These are phyloP conservation scores for Grammomys surdaster DNA, from an alignment of 2,113 vertebrate species.

Conservation along the genomic window DNA sequence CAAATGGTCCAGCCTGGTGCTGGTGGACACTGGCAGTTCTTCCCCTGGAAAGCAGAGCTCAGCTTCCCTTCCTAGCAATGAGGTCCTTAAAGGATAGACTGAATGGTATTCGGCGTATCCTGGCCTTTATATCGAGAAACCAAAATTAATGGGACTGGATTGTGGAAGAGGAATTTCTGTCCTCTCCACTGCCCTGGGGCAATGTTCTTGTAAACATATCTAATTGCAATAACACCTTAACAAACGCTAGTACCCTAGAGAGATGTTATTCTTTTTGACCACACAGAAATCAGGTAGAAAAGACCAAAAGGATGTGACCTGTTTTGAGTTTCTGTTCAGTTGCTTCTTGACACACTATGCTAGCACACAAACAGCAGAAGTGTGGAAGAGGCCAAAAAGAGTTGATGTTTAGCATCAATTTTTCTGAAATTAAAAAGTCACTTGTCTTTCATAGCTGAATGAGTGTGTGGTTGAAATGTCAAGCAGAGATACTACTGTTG, in stretches of 20 bases:
- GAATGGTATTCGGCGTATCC: conserved; percentile 87
- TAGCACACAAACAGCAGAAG: conserved; percentile 82
- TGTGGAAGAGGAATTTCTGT: conserved; percentile 63
- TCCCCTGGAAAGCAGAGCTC: conserved; percentile 90
- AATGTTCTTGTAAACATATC: conserved; percentile 81
- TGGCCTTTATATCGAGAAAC: conserved; percentile 88
- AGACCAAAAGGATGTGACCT: conserved; percentile 83
- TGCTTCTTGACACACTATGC: conserved; percentile 82
- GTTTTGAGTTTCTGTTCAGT: conserved; percentile 81
- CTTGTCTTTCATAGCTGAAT: conserved; percentile 82
- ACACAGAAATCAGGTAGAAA: conserved; percentile 73
- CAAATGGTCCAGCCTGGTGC: conserved; percentile 90
- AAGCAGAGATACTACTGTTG: conserved; percentile 82
- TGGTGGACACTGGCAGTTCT: conserved; percentile 92
- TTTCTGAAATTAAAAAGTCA: conserved; percentile 76
- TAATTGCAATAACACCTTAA: conserved; percentile 87
- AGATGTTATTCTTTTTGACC: conserved; percentile 68
- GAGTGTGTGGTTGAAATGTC: conserved; percentile 85
- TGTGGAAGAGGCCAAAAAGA: conserved; percentile 79
- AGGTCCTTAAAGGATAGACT: conserved; percentile 88
- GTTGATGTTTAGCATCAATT: conserved; percentile 82
- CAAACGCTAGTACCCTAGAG: conserved; percentile 75
- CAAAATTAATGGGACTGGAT: conserved; percentile 77
- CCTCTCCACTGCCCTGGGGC: conserved; percentile 59
- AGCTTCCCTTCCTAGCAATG: conserved; percentile 90